A percentile compares a stretch with the other conserved stretches of the same genome.
Conservation (phyloP, 2,797 vertebrate species). For the Streptopelia turtur region DNA sequence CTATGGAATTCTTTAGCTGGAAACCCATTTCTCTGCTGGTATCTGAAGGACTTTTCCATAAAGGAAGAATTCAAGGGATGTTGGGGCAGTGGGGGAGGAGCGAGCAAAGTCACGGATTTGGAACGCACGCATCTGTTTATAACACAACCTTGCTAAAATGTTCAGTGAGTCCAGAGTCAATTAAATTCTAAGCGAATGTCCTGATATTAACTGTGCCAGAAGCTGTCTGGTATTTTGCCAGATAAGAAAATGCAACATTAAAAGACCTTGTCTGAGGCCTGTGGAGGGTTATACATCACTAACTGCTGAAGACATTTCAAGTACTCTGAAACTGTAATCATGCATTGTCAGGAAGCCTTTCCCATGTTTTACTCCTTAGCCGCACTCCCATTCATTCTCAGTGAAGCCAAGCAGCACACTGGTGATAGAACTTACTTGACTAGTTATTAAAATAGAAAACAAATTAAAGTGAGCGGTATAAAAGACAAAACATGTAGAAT, state of each 20-base stretch:
- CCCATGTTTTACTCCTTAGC: slow-evolving; percentile 22
- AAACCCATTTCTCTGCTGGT: background rate
- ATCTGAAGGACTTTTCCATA: slow-evolving; percentile 32
- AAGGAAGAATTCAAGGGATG: slow-evolving; percentile 24
- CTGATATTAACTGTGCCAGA: slow-evolving; percentile 56
- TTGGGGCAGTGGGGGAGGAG: slow-evolving; percentile 30
- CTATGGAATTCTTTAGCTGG: background rate
- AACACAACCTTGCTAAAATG: slow-evolving; percentile 63
- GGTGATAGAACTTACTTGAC: slow-evolving; percentile 6
- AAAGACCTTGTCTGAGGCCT: slow-evolving; percentile 58
- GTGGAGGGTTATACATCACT: slow-evolving; percentile 49
- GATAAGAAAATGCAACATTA: slow-evolving; percentile 56
- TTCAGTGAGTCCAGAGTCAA: slow-evolving; percentile 54
- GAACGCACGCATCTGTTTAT: slow-evolving; percentile 57
- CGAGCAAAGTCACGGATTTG: slow-evolving; percentile 39
- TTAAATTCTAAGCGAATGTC: slow-evolving; percentile 61
- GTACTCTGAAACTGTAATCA: slow-evolving; percentile 38
- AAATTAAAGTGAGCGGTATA: slow-evolving; percentile 9
- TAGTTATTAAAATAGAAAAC: slow-evolving; percentile 53
- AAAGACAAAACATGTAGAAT: background rate
- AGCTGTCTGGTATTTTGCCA: slow-evolving; percentile 65
- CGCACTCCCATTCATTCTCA: background rate
- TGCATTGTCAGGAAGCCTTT: slow-evolving; percentile 27
- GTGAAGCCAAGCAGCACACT: background rate
- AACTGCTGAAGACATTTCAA: slow-evolving; percentile 44